Evolutionary conservation across 2,888 invertebrate species (phyloP), one percentile per base, ranked within the genome.

Genomic region (Chymomyza procnemis): DNA sequence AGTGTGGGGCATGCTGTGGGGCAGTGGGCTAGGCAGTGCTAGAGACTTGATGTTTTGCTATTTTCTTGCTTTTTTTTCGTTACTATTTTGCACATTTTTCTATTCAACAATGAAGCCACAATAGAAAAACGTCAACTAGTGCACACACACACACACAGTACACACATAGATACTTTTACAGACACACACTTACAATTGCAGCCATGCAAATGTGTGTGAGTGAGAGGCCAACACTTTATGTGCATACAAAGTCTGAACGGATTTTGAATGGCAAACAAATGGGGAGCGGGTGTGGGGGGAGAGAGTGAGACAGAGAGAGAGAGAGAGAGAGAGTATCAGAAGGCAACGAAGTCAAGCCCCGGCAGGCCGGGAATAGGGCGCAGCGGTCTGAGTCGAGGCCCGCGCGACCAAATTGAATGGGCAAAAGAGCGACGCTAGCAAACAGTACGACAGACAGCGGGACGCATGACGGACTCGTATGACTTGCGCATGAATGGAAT

Each of bases 31-130:
- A 54, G 18, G 54, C 52, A 50, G 26, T 22, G 19, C 52, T 18
- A 21, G 12, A 18, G 54, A 54, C 54, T 41, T 71, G 74, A 60
- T 76, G 72, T 71, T 72, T 71, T 72, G 70, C 66, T 66, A 72
- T 73, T 79, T 76, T 75, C 76, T 78, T 62, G 12, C 54, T 16
- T 60, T 56, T 81, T 84, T 77, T 72, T 70, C 71, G 83, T 84
- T 86, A 84, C 86, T 86, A 86, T 86, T 84, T 86, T 85, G 81
- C 75, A 76, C 74, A 79, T 85, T 85, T 87, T 84, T 87, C 85
- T 87, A 80, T 85, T 87, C 87, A 84, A 84, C 84, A 84, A 84
- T 84, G 87, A 84, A 84, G 82, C 87, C 87, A 84, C 87, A 84
- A 84, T 86, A 84, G 87, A 79, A 86, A 77, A 84, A 80, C 87